These are phyloP conservation scores for Galaxea fascicularis DNA, from an alignment of 92 coral and sea anemone genomes.

Conservation along the genomic window DNA sequence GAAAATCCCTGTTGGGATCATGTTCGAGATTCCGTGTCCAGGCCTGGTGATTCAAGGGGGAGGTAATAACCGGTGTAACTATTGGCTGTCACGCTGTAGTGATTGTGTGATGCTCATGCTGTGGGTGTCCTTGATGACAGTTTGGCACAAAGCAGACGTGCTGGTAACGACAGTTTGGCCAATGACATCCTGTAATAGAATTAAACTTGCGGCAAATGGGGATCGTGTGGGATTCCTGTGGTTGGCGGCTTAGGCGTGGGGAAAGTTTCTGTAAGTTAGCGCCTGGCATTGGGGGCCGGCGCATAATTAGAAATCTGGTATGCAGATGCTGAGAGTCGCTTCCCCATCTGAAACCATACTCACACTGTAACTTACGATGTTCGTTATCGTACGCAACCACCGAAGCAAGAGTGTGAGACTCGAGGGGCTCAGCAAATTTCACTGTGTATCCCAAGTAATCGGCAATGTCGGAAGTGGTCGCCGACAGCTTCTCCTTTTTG, in stretches of 20 bases:
- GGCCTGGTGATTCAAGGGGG: slow-evolving; percentile 27
- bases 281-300: not conserved
- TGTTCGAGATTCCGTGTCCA: slow-evolving; percentile 11
- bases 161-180: slow-evolving; percentile 22
- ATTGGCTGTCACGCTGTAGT: slow-evolving; percentile 13
- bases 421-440: slow-evolving; percentile 36
- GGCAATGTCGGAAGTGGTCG: slow-evolving; percentile 14
- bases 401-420: slow-evolving; percentile 40
- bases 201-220: slow-evolving; percentile 23
- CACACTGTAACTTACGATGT: slow-evolving; percentile 43
- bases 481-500: slow-evolving; percentile 8
- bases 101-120: slow-evolving; percentile 34
- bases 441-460: slow-evolving; percentile 48
- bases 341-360: slow-evolving; percentile 50
- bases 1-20: slow-evolving; percentile 36
- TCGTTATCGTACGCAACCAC: slow-evolving; percentile 32
- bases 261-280: not conserved
- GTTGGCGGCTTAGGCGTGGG: slow-evolving; percentile 23
- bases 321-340: slow-evolving; percentile 48
- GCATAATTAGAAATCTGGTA: not conserved
- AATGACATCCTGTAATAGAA: slow-evolving; percentile 20
- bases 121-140: slow-evolving; percentile 38
- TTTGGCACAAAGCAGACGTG: slow-evolving; percentile 36
- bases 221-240: not conserved
- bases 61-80: not conserved